Base-by-base conservation (phyloP, 2,888 invertebrate species). In the Sarcophaga carnaria region DNA sequence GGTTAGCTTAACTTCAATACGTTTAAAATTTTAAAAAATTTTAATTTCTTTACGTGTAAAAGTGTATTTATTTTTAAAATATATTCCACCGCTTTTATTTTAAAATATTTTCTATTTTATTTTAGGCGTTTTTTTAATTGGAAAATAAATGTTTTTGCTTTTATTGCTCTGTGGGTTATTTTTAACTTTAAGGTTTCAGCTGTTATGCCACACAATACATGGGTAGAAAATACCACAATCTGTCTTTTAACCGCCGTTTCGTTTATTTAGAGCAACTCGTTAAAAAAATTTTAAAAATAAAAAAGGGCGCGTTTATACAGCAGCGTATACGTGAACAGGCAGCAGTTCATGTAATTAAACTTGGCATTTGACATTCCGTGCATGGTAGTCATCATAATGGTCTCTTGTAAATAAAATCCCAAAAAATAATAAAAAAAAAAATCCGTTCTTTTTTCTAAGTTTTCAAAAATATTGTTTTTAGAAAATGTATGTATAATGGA, bases 331-430 rank as follows among this genome's bases (percentile, higher is more conserved):
- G n/a, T 10, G 27, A 17, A 64, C 22, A 14, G 37, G 27, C 37
- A 54, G 14, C 17, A 76, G 54, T 27, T 66, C 67, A 47, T 67
- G 72, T 82, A 77, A 83, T 67, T 67, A 83, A 59, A 78, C 72
- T 78, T 83, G 83, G 67, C 78, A 72, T 78, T 78, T 83, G 83
- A 72, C 67, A 83, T 83, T 72, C 37, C 72, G 78, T 83, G 77
- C 62, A 69, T 49, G 72, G 62, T 14, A 83, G 78, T 69, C 83
- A 78, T 83, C 72, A 83, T 78, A 22, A 67, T 62, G 54, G 54
- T 54, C 54, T 54, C 14, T 17, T 17, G 17, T 10, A 54, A 14
- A 17, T 62, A 20, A 62, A 62, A 62, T n/a, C 14, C 14, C 22
- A 64, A 64, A 64, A 14, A 64, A 12, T 14, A 54, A 14, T 14